Evolutionary conservation across 2,797 vertebrate species (phyloP).

Genomic region (Huso huso): DNA sequence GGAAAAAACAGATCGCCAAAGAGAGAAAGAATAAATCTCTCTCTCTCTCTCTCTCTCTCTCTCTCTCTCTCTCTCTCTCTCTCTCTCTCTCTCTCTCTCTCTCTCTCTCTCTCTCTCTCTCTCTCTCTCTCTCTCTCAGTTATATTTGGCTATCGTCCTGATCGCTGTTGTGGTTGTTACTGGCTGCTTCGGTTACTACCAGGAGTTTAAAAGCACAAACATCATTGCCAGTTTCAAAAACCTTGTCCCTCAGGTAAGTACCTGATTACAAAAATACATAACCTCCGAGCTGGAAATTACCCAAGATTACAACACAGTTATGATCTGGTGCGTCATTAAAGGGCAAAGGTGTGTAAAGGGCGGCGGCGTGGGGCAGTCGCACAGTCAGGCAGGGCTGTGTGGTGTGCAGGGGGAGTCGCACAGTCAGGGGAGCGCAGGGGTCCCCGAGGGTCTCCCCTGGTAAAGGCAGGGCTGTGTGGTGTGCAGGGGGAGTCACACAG

Average conservation of each 20-base stretch:
- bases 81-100: slow-evolving; percentile 5
- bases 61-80: background rate
- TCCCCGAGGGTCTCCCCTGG: too few relatives aligned
- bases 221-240: slow-evolving; percentile 91
- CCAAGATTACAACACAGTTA: too few relatives aligned
- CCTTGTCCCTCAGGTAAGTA: slow-evolving; percentile 74
- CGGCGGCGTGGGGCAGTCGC: too few relatives aligned
- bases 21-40: background rate
- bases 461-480: too few relatives aligned
- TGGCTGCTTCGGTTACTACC: slow-evolving; percentile 83
- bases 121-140: slow-evolving; percentile 36
- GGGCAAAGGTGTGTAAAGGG: too few relatives aligned
- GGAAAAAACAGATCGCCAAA: background rate
- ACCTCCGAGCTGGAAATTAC: too few relatives aligned
- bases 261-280: too few relatives aligned
- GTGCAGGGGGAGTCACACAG: too few relatives aligned
- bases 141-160: slow-evolving; percentile 76
- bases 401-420: too few relatives aligned
- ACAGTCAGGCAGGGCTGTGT: too few relatives aligned
- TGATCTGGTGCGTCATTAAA: too few relatives aligned
- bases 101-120: background rate
- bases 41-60: slow-evolving; percentile 8
- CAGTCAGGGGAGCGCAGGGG: too few relatives aligned
- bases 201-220: slow-evolving; percentile 87
- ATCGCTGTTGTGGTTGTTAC: slow-evolving; percentile 80